A percentile compares a stretch with the other conserved stretches of the same genome.
Conservation (phyloP, 2,113 vertebrate species). For the Oreochromis niloticus region DNA sequence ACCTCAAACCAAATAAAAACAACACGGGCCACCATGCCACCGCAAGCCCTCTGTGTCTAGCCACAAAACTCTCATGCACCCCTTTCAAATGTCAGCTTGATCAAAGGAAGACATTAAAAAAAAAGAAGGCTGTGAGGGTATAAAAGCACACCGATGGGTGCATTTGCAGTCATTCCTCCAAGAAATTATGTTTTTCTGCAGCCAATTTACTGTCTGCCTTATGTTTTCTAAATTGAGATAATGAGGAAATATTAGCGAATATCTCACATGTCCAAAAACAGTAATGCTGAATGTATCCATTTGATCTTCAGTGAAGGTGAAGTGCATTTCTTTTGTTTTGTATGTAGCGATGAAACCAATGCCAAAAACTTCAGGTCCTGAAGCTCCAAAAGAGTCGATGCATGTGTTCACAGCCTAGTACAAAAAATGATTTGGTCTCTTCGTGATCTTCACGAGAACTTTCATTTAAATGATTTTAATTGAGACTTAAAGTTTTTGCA, state of each 20-base stretch:
- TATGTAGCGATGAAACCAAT: background rate
- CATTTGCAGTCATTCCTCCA: background rate
- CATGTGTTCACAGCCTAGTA: background rate
- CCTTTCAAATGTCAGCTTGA: slow-evolving; percentile 32
- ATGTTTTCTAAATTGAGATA: background rate
- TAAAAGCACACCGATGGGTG: background rate
- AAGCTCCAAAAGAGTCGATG: background rate
- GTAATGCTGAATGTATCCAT: background rate
- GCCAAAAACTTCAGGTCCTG: background rate
- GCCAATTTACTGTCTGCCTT: background rate
- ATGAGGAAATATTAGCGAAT: background rate
- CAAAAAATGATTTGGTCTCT: background rate
- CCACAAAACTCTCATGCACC: slow-evolving; percentile 24
- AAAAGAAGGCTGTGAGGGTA: background rate
- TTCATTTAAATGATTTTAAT: background rate
- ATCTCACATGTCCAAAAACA: background rate
- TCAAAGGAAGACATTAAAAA: slow-evolving; percentile 30
- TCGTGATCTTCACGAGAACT: background rate
- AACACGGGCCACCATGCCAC: slow-evolving; percentile 18
- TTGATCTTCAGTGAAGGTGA: background rate
- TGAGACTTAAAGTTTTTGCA: background rate
- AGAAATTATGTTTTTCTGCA: background rate
- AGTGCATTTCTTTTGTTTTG: background rate
- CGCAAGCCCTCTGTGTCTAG: slow-evolving; percentile 19
- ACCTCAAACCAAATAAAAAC: slow-evolving; percentile 46